These are phyloP conservation scores for Meandrina meandrites DNA, from an alignment of 92 coral and sea anemone species.

Conservation along the genomic window DNA sequence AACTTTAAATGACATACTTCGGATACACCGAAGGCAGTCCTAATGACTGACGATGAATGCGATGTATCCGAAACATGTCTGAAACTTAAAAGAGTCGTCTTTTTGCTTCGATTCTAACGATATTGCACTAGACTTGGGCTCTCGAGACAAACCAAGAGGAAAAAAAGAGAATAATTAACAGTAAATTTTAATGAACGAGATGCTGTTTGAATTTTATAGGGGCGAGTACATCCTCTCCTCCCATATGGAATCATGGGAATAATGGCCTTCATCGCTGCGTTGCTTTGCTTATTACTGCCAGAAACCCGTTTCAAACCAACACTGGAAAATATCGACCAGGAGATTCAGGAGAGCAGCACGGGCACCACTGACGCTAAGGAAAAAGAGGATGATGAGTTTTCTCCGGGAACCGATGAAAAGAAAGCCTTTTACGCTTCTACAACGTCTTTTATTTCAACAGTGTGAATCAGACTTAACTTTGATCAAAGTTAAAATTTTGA, in stretches of 20 bases:
- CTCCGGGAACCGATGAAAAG: slow-evolving; percentile 15
- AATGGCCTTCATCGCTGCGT: slow-evolving; percentile 51
- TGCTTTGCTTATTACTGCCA: slow-evolving; percentile 60
- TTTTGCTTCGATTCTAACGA: too few relatives aligned
- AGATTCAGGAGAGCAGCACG: background rate
- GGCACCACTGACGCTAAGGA: background rate
- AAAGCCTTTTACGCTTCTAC: background rate
- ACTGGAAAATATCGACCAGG: slow-evolving; percentile 41
- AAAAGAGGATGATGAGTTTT: background rate
- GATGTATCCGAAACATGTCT: too few relatives aligned
- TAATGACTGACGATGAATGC: too few relatives aligned
- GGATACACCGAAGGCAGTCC: too few relatives aligned
- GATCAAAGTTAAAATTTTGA: too few relatives aligned
- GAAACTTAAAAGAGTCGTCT: too few relatives aligned
- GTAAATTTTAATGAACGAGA: background rate
- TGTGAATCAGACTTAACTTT: background rate
- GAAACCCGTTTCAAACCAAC: slow-evolving; percentile 64
- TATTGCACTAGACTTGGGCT: too few relatives aligned
- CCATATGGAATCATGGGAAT: slow-evolving; percentile 67
- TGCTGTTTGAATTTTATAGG: background rate
- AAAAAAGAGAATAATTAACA: too few relatives aligned
- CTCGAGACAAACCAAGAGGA: too few relatives aligned
- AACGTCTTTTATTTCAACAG: background rate
- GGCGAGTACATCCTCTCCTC: slow-evolving; percentile 49
- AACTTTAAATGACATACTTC: too few relatives aligned